A percentile compares a stretch with the other conserved stretches of the same genome.
These are phyloP conservation scores for Latrodectus elegans DNA, from an alignment of 2,888 invertebrate species.

Conservation along the genomic window DNA sequence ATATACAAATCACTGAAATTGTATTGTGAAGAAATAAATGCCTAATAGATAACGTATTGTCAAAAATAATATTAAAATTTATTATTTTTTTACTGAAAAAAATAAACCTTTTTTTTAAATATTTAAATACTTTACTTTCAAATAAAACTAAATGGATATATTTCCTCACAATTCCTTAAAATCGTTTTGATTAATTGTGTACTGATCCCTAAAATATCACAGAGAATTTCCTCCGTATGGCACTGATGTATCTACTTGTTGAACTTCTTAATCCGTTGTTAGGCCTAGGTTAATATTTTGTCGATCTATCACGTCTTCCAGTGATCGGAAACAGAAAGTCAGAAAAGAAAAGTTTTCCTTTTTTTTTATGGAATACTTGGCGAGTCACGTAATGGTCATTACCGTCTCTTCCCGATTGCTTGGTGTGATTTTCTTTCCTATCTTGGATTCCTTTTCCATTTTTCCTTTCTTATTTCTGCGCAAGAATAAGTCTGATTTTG, in stretches of 20 bases:
- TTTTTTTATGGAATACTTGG: not conserved
- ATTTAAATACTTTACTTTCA: too few relatives aligned
- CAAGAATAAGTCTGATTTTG: not conserved
- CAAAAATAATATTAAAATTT: too few relatives aligned
- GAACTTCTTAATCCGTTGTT: constrained; percentile 1
- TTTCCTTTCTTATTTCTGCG: not conserved
- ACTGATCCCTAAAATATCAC: too few relatives aligned
- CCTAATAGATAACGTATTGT: too few relatives aligned
- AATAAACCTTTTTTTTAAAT: too few relatives aligned
- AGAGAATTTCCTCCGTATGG: too few relatives aligned
- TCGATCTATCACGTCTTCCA: not conserved
- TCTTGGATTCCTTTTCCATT: not conserved
- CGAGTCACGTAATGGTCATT: not conserved
- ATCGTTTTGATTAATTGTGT: too few relatives aligned
- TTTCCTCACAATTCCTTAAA: too few relatives aligned
- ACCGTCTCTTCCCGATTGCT: not conserved
- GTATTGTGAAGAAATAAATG: too few relatives aligned
- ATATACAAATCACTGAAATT: too few relatives aligned
- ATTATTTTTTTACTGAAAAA: too few relatives aligned
- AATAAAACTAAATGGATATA: too few relatives aligned
- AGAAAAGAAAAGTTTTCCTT: not conserved
- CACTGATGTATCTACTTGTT: not conserved
- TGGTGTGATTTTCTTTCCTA: not conserved
- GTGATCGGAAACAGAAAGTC: not conserved
- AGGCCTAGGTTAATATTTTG: not conserved